Conservation (phyloP, 1,140 invertebrate genomes). For the Monochamus saltuarius region DNA sequence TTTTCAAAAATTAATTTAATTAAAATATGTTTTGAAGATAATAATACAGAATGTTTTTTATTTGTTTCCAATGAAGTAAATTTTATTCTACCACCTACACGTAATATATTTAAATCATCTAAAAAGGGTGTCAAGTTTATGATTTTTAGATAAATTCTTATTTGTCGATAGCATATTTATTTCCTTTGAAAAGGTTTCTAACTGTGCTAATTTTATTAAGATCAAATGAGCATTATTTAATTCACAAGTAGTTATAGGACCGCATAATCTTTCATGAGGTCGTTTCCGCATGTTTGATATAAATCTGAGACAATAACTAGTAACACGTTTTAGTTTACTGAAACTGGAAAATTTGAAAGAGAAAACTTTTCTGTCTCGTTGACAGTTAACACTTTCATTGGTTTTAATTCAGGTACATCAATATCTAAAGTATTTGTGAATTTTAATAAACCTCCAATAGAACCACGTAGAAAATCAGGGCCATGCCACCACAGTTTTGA, state of each 20-base stretch:
- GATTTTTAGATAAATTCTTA: too few relatives aligned
- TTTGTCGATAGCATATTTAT: too few relatives aligned
- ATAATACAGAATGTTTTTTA: neutral
- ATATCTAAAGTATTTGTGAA: neutral
- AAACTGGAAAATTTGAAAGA: neutral
- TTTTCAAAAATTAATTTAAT: neutral
- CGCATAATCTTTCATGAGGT: too few relatives aligned
- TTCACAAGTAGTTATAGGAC: too few relatives aligned
- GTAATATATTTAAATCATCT: neutral
- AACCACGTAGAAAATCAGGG: neutral
- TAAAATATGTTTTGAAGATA: neutral
- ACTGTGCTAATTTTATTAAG: too few relatives aligned
- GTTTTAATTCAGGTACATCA: neutral
- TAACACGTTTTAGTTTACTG: neutral
- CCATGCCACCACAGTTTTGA: too few relatives aligned
- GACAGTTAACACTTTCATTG: neutral
- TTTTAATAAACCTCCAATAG: neutral
- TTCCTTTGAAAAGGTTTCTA: too few relatives aligned
- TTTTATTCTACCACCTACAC: neutral
- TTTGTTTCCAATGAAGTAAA: neutral
- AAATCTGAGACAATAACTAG: constrained; percentile 9
- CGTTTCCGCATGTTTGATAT: too few relatives aligned
- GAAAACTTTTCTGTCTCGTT: too few relatives aligned
- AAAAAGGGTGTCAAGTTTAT: constrained; percentile 7
- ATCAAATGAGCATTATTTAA: too few relatives aligned